Conservation (phyloP, 2,888 invertebrate species). For the Melipona beecheii region DNA sequence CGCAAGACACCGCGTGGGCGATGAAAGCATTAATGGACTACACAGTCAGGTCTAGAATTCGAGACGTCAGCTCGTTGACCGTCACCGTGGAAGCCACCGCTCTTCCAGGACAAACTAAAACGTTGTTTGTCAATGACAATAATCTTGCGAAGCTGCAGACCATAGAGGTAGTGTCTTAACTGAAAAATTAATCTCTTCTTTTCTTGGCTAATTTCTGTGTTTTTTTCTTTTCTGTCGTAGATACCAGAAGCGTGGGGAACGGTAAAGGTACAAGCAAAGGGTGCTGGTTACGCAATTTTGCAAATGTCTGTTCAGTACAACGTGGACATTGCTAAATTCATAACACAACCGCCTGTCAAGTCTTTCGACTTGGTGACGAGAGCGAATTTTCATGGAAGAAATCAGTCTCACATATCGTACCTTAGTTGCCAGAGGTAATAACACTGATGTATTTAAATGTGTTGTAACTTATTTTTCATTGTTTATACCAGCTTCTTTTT, state of each 20-base stretch:
- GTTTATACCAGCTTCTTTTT: background rate
- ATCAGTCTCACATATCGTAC: constrained; percentile 96
- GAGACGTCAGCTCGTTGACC: constrained; percentile 92
- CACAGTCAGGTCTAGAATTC: constrained; percentile 92
- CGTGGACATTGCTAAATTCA: constrained; percentile 93
- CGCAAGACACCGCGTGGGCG: constrained; percentile 95
- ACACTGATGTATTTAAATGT: background rate
- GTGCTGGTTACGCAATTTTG: constrained; percentile 96
- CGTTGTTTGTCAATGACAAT: constrained; percentile 89
- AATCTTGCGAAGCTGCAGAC: constrained; percentile 92
- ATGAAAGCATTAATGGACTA: constrained; percentile 95
- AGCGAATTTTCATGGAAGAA: constrained; percentile 93
- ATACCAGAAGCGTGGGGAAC: constrained; percentile 97
- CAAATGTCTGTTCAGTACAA: constrained; percentile 97
- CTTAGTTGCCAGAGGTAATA: constrained; percentile 92
- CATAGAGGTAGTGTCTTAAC: constrained; percentile 87
- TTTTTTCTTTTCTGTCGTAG: constrained; percentile 81
- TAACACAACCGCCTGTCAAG: constrained; percentile 91
- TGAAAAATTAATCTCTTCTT: background rate
- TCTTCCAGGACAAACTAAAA: constrained; percentile 88
- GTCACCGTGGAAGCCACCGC: constrained; percentile 95
- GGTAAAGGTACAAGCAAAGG: constrained; percentile 95
- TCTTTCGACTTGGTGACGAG: constrained; percentile 92
- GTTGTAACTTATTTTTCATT: background rate
- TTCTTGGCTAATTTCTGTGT: constrained; percentile 1